Percentiles rank a stretch among this genome's conserved stretches.
These are phyloP conservation scores for Steinernema scapterisci DNA, from an alignment of 2,888 invertebrate species.

Conservation along the genomic window DNA sequence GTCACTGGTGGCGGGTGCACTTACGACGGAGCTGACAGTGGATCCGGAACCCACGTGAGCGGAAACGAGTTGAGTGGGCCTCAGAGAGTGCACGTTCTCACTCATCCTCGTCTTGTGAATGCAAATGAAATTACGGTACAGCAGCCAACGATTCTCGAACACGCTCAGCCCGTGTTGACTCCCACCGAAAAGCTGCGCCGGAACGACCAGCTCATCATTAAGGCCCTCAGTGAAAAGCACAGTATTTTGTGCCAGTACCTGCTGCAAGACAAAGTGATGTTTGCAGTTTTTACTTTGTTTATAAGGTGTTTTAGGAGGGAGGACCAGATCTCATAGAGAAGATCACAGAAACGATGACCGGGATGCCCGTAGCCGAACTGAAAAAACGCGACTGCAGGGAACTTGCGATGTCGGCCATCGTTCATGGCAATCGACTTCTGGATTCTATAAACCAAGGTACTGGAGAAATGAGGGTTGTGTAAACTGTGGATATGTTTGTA, in stretches of 20 bases:
- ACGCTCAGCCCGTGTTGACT: conserved; percentile 68
- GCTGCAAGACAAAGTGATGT: not conserved
- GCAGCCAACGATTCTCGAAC: conserved; percentile 66
- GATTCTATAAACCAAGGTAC: conserved; percentile 48
- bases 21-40: not conserved
- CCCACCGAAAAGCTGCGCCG: conserved; percentile 68
- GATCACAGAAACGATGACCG: conserved; percentile 75
- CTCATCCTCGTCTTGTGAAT: conserved; percentile 64
- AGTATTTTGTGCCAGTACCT: conserved; percentile 54
- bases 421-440: conserved; percentile 67
- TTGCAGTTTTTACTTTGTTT: too few relatives aligned
- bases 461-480: not conserved
- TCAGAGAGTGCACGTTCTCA: conserved; percentile 58
- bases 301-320: conserved; percentile 52
- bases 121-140: conserved; percentile 63
- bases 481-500: conserved; percentile 2
- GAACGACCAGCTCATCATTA: conserved; percentile 64
- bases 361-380: conserved; percentile 80
- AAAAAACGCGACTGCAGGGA: conserved; percentile 60
- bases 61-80: conserved; percentile 33
- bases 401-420: conserved; percentile 66
- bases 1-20: not conserved
- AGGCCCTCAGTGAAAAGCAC: conserved; percentile 61
- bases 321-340: conserved; percentile 69
- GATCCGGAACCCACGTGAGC: conserved; percentile 41